Conservation (phyloP, 2,888 invertebrate species). For the Alcis repandata region DNA sequence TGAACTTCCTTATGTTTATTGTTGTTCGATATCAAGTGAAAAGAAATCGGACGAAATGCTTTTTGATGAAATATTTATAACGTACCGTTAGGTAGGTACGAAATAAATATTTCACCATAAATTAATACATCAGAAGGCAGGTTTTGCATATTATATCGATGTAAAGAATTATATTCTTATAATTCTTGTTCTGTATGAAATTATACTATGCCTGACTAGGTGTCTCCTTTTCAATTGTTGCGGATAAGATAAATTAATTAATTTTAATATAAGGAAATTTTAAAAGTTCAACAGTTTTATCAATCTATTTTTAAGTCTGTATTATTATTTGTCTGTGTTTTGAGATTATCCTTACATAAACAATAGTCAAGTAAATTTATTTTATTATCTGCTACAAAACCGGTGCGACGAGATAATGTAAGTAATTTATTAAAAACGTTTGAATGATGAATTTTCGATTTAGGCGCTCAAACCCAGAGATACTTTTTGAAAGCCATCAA, state of each 20-base stretch:
- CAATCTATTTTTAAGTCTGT: background rate
- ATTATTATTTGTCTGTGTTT: background rate
- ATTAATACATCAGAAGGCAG: background rate
- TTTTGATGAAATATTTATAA: slow-evolving; percentile 6
- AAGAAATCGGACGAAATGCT: slow-evolving; percentile 6
- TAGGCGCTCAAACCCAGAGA: slow-evolving; percentile 67
- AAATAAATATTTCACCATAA: too few relatives aligned
- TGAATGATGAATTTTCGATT: slow-evolving; percentile 69
- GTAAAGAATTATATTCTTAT: too few relatives aligned
- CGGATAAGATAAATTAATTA: background rate
- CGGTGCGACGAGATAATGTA: slow-evolving; percentile 84
- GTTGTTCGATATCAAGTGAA: slow-evolving; percentile 16
- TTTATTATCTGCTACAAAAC: slow-evolving; percentile 76
- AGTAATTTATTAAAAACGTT: slow-evolving; percentile 79
- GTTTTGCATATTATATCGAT: background rate
- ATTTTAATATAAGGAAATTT: background rate
- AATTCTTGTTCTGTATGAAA: background rate
- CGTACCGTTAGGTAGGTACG: background rate
- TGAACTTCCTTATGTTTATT: slow-evolving; percentile 16
- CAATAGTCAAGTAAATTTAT: slow-evolving; percentile 54
- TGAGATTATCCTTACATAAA: slow-evolving; percentile 13
- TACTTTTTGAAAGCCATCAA: slow-evolving; percentile 70
- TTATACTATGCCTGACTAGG: background rate
- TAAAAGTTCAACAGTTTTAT: background rate
- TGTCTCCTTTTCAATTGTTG: background rate